Evolutionary conservation across 2,888 invertebrate genomes (phyloP), one percentile per base, ranked within the genome.

Genomic region (Cephus nigrinus): DNA sequence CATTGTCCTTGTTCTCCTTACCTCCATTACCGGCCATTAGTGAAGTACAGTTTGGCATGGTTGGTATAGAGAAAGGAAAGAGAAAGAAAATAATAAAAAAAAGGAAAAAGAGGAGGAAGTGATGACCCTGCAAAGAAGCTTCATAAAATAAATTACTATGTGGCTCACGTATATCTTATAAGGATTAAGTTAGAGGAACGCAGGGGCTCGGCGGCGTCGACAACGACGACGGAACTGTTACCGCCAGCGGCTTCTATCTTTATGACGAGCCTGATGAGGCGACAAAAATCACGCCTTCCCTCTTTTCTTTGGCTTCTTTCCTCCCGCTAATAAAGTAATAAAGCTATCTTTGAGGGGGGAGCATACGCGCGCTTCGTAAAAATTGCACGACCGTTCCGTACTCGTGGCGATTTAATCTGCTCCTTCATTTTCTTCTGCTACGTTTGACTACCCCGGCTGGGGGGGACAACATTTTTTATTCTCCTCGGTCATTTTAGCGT

Each of bases 141-240:
- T 84, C 84, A 83, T 82, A 84, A 82, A 83, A 82, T 85, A 84
- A 86, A 86, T 86, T 84, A 83, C 85, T 85, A 85, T 84, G 84
- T 84, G 82, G 78, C 80, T 77, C 83, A 82, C 84, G 84, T 83
- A 80, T 81, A 81, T 82, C 82, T 84, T 85, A 82, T 80, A 79
- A 83, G 82, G 85, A 84, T 86, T 85, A 85, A 84, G 84, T 82
- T 55, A 55, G 31, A 82, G 79, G 79, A 80, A 71, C 69, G 68
- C 31, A 32, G 71, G 71, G 33, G 15, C 23, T 55, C 40, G 40
- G 15, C 40, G 23, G 15, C 33, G 68, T 32, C n/a, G 15, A 33
- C 31, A 30, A n/a, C 32, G 34, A 31, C n/a, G 9, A 34, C 32
- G 23, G 30, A 35, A 31, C 31, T 32, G 68, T 69, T 68, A 31